Percentiles rank a stretch among this genome's conserved stretches.
Evolutionary conservation across 1,140 invertebrate species (phyloP).

Genomic region (Drosophila arizonae): DNA sequence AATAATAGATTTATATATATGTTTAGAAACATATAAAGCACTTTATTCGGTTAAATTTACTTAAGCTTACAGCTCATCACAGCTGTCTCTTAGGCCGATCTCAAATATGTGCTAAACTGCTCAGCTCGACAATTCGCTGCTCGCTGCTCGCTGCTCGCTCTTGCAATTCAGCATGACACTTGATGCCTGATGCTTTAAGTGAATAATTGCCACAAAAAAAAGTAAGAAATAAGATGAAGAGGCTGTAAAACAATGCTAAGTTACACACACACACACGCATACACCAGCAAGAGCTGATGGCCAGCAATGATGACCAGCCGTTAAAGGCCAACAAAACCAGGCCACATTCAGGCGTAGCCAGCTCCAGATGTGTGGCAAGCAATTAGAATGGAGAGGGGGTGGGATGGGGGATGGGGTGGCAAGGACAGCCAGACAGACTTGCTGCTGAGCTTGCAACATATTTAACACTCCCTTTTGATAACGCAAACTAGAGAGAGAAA

Average conservation of each 20-base stretch:
- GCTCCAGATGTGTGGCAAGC: slow-evolving; percentile 43
- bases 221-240: slow-evolving; percentile 37
- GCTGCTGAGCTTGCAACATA: slow-evolving; percentile 67
- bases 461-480: slow-evolving; percentile 72
- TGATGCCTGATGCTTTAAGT: slow-evolving; percentile 74
- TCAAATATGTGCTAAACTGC: slow-evolving; percentile 21
- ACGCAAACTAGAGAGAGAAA: slow-evolving; percentile 68
- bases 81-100: slow-evolving; percentile 19
- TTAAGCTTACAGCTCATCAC: slow-evolving; percentile 25
- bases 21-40: no score
- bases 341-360: slow-evolving; percentile 33
- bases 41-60: no score
- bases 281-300: slow-evolving; percentile 34
- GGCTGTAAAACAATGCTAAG: slow-evolving; percentile 41
- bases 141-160: slow-evolving; percentile 52
- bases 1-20: no score
- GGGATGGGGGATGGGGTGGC: neutral
- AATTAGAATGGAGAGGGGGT: slow-evolving; percentile 41
- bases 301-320: slow-evolving; percentile 46
- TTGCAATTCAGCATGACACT: slow-evolving; percentile 78
- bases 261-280: slow-evolving; percentile 17
- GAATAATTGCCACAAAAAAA: slow-evolving; percentile 70
- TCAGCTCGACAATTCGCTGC: slow-evolving; percentile 38
- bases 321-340: slow-evolving; percentile 50
- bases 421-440: neutral